A percentile compares a stretch with the other conserved stretches of the same genome.
Evolutionary conservation across 2,113 vertebrate species (phyloP).

Genomic region (Ivindomyrus marchei): DNA sequence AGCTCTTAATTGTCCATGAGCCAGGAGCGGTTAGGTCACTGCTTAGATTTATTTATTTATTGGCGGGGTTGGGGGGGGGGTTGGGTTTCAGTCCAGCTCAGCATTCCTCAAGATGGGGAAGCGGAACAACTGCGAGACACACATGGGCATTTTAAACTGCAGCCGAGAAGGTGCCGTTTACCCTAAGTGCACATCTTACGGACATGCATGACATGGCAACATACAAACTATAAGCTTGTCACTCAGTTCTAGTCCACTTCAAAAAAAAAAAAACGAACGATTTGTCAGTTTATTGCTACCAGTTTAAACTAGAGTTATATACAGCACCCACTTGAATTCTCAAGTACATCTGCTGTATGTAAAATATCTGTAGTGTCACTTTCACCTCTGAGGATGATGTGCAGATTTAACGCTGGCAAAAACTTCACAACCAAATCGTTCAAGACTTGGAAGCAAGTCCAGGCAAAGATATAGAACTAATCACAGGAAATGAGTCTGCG

Average conservation of each 20-base stretch:
- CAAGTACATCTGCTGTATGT: background rate
- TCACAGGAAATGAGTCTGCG: background rate
- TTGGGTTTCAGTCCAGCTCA: background rate
- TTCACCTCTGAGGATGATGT: background rate
- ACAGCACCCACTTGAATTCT: background rate
- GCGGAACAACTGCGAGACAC: background rate
- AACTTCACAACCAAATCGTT: background rate
- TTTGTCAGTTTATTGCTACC: background rate
- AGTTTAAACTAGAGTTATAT: background rate
- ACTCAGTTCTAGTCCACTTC: background rate
- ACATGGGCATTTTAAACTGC: background rate
- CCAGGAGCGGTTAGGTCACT: background rate
- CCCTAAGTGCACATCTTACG: background rate
- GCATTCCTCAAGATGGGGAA: background rate
- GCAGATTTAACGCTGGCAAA: background rate
- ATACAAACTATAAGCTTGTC: background rate
- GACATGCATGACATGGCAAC: background rate
- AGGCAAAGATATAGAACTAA: background rate
- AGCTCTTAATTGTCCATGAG: constrained; percentile 8
- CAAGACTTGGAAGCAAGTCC: background rate
- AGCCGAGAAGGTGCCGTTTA: background rate
- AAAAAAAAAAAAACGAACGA: background rate
- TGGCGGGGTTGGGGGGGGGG: background rate
- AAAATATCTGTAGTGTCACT: background rate
- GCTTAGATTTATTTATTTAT: background rate